phyloP scores from a whole-genome alignment of 2,888 invertebrate species.

The Polymixis flavicincta region DNA sequence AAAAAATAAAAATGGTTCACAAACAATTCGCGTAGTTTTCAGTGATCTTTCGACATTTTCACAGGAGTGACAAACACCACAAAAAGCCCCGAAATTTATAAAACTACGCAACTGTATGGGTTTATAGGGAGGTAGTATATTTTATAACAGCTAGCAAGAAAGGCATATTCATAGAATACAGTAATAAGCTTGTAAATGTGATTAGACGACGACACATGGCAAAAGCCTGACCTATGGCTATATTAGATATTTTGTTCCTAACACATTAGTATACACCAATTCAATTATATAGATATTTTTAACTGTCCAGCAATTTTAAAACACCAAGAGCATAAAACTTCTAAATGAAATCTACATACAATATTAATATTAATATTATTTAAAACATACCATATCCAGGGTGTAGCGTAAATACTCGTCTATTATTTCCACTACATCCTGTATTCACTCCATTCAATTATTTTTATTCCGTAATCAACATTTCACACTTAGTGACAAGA shows the following conservation, averaged over 20 bases:
- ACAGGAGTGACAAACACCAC: background rate
- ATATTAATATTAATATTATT: conserved; percentile 30
- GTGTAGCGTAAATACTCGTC: background rate
- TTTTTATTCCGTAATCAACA: background rate
- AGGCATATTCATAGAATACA: conserved; percentile 48
- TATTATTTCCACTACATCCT: background rate
- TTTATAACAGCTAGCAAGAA: conserved; percentile 1
- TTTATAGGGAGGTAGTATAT: background rate
- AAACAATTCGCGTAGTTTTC: background rate
- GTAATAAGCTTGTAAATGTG: conserved; percentile 25
- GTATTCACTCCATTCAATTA: background rate
- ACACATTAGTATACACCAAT: conserved; percentile 36
- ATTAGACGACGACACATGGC: conserved; percentile 23
- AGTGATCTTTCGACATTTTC: background rate
- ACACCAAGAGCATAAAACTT: conserved; percentile 25
- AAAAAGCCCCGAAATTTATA: background rate
- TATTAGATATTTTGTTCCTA: conserved; percentile 37
- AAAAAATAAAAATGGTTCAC: background rate
- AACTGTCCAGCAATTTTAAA: conserved; percentile 40
- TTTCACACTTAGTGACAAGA: conserved; percentile 5
- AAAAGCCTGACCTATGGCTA: conserved; percentile 22
- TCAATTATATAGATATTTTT: conserved; percentile 12
- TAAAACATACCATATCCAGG: conserved; percentile 4
- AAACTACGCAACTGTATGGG: background rate
- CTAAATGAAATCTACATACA: conserved; percentile 35